Percentiles rank a stretch among this genome's conserved stretches.
phyloP scores from a whole-genome alignment of 2,888 invertebrate species.

The Xestia rhomboidea region DNA sequence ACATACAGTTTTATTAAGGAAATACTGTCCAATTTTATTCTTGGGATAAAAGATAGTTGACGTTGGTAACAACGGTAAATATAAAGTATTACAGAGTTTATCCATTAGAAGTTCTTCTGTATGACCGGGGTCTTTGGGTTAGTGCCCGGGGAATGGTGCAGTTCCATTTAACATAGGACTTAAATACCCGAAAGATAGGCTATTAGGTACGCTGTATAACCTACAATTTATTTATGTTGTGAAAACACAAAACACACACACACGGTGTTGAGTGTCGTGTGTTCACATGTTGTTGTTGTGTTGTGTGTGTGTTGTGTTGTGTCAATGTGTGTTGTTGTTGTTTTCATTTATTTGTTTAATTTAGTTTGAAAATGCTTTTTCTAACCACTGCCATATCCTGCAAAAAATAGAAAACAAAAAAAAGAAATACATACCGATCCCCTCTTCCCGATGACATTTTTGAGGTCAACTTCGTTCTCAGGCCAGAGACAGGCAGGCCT shows the following conservation, averaged over 20 bases:
- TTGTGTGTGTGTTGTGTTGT: too few relatives aligned
- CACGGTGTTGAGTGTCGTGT: too few relatives aligned
- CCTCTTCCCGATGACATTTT: constrained; percentile 85
- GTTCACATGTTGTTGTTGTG: too few relatives aligned
- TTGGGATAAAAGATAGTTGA: neutral
- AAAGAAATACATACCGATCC: constrained; percentile 85
- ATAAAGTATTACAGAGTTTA: neutral
- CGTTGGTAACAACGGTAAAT: neutral
- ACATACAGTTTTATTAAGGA: neutral
- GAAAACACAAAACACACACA: too few relatives aligned
- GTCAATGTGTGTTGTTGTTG: too few relatives aligned
- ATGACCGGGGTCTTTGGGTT: neutral
- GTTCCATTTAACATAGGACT: neutral
- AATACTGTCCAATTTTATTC: neutral
- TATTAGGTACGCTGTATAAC: neutral
- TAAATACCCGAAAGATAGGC: neutral
- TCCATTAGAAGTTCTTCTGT: neutral
- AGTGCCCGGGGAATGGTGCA: neutral
- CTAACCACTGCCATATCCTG: neutral
- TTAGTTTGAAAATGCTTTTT: neutral
- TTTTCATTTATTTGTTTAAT: neutral
- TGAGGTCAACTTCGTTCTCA: constrained; percentile 81
- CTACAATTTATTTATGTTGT: neutral
- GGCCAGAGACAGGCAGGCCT: constrained; percentile 92
- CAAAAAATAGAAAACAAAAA: neutral